Evolutionary conservation across 2,888 invertebrate genomes (phyloP).

Genomic region (Agrotis puta): DNA sequence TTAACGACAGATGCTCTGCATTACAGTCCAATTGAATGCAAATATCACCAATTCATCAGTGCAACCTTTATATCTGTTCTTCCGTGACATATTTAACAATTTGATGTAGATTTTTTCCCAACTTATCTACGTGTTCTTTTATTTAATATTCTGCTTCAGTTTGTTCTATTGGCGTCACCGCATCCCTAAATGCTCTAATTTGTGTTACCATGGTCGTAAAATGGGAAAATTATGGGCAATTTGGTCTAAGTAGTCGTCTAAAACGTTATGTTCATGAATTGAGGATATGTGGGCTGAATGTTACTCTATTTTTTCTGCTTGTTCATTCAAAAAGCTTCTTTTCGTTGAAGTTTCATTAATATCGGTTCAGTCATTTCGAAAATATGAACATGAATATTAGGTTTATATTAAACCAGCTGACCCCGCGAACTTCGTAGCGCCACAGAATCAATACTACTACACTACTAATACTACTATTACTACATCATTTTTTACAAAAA

Average conservation of each 20-base stretch:
- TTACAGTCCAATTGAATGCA: conserved; percentile 36
- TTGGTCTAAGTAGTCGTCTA: conserved; percentile 24
- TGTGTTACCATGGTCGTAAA: conserved; percentile 39
- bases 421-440: no score
- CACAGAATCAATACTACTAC: no score
- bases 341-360: neutral
- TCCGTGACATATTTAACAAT: conserved; percentile 54
- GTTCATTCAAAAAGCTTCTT: conserved; percentile 17
- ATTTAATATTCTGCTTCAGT: conserved; percentile 55
- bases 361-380: no score
- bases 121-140: conserved; percentile 30
- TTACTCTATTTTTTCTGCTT: neutral
- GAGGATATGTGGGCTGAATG: conserved; percentile 41
- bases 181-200: conserved; percentile 46
- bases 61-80: conserved; percentile 46
- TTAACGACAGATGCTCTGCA: conserved; percentile 22
- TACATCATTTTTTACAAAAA: no score
- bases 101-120: conserved; percentile 24
- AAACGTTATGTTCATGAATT: conserved; percentile 24
- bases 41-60: conserved; percentile 43
- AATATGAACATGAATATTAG: no score
- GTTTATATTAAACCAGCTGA: no score
- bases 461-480: no score
- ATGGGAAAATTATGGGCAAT: conserved; percentile 31
- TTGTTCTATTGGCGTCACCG: conserved; percentile 1